Conservation (phyloP, 1,140 invertebrate species). For the Drosophila simulans region DNA sequence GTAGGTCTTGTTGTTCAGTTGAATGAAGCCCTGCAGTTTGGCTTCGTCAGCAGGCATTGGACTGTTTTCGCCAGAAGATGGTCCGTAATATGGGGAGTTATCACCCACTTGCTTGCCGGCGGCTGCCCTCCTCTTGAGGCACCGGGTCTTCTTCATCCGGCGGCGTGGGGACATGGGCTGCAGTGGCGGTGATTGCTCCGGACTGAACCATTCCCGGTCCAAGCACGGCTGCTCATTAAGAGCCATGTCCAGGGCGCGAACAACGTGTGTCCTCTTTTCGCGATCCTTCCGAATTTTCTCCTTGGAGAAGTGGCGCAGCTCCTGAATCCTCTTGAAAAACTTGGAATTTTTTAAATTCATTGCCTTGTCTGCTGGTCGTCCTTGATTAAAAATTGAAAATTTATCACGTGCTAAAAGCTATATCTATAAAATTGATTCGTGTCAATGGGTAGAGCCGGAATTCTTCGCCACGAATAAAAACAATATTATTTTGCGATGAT, state of each 20-base stretch:
- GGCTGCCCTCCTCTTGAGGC: conserved; percentile 1
- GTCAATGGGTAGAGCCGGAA: conserved; percentile 18
- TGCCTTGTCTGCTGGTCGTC: conserved; percentile 7
- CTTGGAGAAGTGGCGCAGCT: conserved; percentile 73
- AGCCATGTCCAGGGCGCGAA: conserved; percentile 59
- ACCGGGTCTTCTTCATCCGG: conserved; percentile 20
- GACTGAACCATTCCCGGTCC: conserved; percentile 46
- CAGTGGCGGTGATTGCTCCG: neutral
- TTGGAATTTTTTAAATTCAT: conserved; percentile 84
- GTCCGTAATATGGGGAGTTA: conserved; percentile 3
- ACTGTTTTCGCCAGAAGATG: neutral
- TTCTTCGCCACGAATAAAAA: conserved; percentile 37
- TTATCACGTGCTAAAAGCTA: conserved; percentile 32
- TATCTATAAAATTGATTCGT: conserved; percentile 13
- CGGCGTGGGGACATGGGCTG: conserved; percentile 16
- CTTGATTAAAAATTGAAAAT: conserved; percentile 36
- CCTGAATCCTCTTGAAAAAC: conserved; percentile 80
- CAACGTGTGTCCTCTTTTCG: conserved; percentile 40
- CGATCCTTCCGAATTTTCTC: conserved; percentile 69
- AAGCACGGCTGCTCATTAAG: conserved; percentile 43
- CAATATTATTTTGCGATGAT: conserved; percentile 35
- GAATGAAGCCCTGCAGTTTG: conserved; percentile 55
- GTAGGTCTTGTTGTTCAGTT: conserved; percentile 70
- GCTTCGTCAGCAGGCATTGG: conserved; percentile 10
- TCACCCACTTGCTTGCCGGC: conserved; percentile 7